Base-by-base conservation (phyloP, 2,113 vertebrate species). In the Cryptoleucopteryx plumbea region DNA sequence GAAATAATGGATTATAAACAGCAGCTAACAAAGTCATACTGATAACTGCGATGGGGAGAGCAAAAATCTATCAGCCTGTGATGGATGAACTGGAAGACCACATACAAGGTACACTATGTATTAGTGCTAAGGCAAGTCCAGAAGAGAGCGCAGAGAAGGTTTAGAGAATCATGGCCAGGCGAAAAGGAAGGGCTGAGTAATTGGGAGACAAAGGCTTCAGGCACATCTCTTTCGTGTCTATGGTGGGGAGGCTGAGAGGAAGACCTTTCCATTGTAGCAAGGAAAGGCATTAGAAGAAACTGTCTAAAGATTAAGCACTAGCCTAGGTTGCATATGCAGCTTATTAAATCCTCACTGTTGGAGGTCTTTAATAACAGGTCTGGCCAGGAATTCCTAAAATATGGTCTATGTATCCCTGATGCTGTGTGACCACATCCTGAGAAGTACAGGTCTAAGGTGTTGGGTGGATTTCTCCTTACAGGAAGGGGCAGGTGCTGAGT, bases 211-310 rank as follows among this genome's bases (percentile, higher is more conserved):
- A 61, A 66, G 31, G 12, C 29, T 84, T 72, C 16, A 38, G 7
- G 14, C 5, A 4, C 2, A 23, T 61, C 13, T 2, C 5, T 32
- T 19, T 50, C 18, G 2, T 72, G n/a, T 10, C 36, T 77, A 1
- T 48, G 13, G 7, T 25, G 34, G 26, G 20, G 56, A 38, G 32
- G 62, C 20, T 5, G 9, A 47, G 48, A 50, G 48, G 12, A 70
- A 18, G 6, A 17, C 19, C 48, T 82, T 38, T 50, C 13, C 14
- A 12, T 29, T n/a, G 13, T 26, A 70, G 34, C 4, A 25, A 34
- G 34, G 5, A 70, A 71, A 43, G 16, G 7, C 21, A 18, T 42
- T 25, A 42, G 52, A 31, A 45, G 17, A 53, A 94, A 48, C 2
- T 1, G 0, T 34, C 8, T 70, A 29, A 66, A 47, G 71, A 27